Base-by-base conservation (phyloP, 2,888 invertebrate genomes). In the Epistrophella euchroma region DNA sequence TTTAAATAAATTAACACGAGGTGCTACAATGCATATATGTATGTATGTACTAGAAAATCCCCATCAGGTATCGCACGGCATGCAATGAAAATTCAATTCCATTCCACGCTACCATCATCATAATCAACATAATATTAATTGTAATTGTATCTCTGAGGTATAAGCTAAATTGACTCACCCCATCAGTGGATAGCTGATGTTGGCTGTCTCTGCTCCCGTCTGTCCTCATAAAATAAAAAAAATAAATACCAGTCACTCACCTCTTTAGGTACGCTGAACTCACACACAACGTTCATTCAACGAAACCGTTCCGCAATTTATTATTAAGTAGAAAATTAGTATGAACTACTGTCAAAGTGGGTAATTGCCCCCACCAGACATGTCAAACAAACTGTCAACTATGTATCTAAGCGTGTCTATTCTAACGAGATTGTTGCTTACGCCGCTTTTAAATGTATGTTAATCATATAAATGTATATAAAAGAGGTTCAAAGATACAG, bases 361-460 rank as follows among this genome's bases (percentile, higher is more conserved):
- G 76, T 85, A 85, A 85, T 85, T 85, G 85, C 81, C 81, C 81
- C 85, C 80, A 76, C 7, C 75, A 72, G 66, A 80, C 71, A 80
- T 84, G 80, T 80, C 75, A 72, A 84, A 72, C 84, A 80, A 80
- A 80, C 80, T 84, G 84, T 80, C 80, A 84, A 80, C 66, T 68
- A 35, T 32, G 1, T 35, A 50, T 32, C 4, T 35, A 50, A 68
- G 50, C 37, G 35, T 9, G 35, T 9, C 35, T 19, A 32, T 68
- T 60, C 71, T 74, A 84, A 74, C 71, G 58, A 84, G 66, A 68
- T 50, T 22, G n/a, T 50, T 83, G 68, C 25, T 52, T 72, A 58
- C 77, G 76, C 68, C 71, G 17, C 19, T 25, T 52, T n/a, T 15
- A 50, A 50, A 50, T 22, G 50, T 2, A 22, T 2, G 1, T 40